A percentile compares a stretch with the other conserved stretches of the same genome.
These are phyloP conservation scores for Anguilla megastoma DNA, from an alignment of 2,797 vertebrate genomes.

Conservation along the genomic window DNA sequence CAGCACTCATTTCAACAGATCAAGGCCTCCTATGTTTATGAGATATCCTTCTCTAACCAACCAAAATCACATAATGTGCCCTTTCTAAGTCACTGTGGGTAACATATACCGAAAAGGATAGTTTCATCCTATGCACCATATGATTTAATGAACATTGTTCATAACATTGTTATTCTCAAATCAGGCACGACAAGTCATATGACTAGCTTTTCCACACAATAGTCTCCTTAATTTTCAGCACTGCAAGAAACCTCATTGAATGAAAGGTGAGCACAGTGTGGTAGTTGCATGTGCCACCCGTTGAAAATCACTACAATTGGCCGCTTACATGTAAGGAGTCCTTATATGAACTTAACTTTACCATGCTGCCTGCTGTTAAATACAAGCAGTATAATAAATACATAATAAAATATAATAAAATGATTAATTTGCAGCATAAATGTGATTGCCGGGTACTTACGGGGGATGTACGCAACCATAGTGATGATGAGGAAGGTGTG, in stretches of 20 bases:
- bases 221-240: background rate
- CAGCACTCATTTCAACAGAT: background rate
- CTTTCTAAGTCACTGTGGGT: background rate
- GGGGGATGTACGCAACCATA: conserved; percentile 96
- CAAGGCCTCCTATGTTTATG: background rate
- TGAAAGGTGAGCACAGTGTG: background rate
- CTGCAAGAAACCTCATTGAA: background rate
- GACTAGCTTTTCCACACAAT: background rate
- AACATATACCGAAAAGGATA: background rate
- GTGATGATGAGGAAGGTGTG: conserved; percentile 92
- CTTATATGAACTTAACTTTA: background rate
- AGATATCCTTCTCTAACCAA: conserved; percentile 33
- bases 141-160: background rate
- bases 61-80: background rate
- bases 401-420: too few relatives aligned
- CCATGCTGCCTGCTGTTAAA: background rate
- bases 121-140: background rate
- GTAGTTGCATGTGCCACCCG: background rate
- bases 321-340: too few relatives aligned
- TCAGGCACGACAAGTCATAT: background rate
- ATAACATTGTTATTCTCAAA: background rate
- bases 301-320: too few relatives aligned
- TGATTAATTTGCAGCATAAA: background rate
- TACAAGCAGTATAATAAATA: background rate
- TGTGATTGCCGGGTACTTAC: conserved; percentile 75